phyloP scores from a whole-genome alignment of 2,888 invertebrate species.

The Hirtodrosophila alboralis region DNA sequence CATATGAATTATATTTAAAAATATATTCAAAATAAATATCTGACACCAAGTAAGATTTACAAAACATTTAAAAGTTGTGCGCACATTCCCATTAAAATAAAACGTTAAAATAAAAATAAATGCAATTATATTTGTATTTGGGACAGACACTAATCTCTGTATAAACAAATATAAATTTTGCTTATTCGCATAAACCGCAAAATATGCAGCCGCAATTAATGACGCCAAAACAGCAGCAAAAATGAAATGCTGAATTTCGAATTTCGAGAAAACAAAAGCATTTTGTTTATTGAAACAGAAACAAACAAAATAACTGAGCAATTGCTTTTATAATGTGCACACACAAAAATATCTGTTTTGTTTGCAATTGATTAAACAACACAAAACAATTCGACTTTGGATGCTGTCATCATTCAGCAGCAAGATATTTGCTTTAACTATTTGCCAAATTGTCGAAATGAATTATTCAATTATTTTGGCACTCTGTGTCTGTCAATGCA shows the following conservation, averaged over 20 bases:
- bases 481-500: constrained; percentile 18
- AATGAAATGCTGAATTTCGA: no score
- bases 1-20: no score
- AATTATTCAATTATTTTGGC: constrained; percentile 28
- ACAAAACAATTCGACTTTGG: constrained; percentile 21
- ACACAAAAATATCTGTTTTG: constrained; percentile 32
- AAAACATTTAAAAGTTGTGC: not conserved
- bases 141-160: constrained; percentile 48
- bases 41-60: not conserved
- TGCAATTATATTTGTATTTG: constrained; percentile 7
- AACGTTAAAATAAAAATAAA: constrained; percentile 33
- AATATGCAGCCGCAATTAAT: constrained; percentile 32
- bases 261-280: constrained; percentile 42
- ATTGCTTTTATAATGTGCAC: constrained; percentile 36
- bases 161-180: constrained; percentile 30
- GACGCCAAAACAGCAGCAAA: constrained; percentile 5
- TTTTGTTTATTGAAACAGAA: constrained; percentile 35
- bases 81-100: no score
- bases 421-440: constrained; percentile 5
- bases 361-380: constrained; percentile 44
- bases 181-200: constrained; percentile 20
- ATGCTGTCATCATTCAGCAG: constrained; percentile 21
- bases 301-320: constrained; percentile 24
- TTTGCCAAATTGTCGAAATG: constrained; percentile 19
- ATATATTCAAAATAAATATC: no score